A percentile compares a stretch with the other conserved stretches of the same genome.
Conservation (phyloP, 2,797 vertebrate genomes). For the Erethizon dorsatum region DNA sequence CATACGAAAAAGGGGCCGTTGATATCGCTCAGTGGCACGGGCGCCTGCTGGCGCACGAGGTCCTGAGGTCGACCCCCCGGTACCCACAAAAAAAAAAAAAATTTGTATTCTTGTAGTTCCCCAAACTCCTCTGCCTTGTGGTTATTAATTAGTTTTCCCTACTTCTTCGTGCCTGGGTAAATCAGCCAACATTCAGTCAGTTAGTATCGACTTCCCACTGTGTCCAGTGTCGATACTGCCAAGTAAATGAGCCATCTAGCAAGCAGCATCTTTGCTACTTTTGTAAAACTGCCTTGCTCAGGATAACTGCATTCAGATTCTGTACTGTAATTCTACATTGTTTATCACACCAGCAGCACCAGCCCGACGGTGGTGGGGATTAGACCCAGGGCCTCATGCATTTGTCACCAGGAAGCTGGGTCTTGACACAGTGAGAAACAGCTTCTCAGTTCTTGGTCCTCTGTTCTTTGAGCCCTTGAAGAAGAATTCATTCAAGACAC, state of each 20-base stretch:
- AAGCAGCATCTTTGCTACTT: not conserved
- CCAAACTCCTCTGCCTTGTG: not conserved
- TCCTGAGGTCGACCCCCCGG: too few relatives aligned
- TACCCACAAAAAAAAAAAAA: too few relatives aligned
- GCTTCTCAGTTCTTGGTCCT: not conserved
- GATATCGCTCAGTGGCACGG: too few relatives aligned
- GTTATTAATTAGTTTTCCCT: not conserved
- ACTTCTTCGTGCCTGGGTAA: not conserved
- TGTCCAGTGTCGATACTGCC: too few relatives aligned
- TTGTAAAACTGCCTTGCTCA: not conserved
- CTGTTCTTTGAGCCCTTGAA: not conserved
- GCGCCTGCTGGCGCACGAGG: too few relatives aligned
- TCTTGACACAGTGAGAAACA: not conserved
- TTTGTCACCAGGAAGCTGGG: not conserved
- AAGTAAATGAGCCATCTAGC: not conserved
- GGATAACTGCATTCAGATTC: not conserved
- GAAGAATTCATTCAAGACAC: not conserved
- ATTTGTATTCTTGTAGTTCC: conserved; percentile 25
- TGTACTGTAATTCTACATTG: not conserved
- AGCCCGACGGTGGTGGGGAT: not conserved
- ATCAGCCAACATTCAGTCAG: not conserved
- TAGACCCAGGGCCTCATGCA: not conserved
- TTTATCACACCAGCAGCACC: not conserved
- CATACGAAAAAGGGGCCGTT: too few relatives aligned
- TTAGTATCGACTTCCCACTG: fast-evolving